A percentile compares a stretch with the other conserved stretches of the same genome.
phyloP scores from a whole-genome alignment of 2,113 vertebrate genomes.

The Strix uralensis region DNA sequence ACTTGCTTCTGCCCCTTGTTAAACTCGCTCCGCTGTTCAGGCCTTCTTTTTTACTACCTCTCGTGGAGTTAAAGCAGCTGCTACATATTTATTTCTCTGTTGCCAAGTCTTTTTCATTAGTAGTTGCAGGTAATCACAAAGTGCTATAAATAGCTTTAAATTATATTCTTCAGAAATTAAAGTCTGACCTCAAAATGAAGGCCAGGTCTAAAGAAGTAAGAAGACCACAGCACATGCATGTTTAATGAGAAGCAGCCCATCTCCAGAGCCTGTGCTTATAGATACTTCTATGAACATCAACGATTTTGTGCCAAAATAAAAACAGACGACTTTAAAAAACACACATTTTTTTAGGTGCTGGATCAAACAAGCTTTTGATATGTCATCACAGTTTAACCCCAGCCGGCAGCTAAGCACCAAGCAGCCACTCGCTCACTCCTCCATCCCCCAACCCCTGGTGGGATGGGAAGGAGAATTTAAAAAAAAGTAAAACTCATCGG shows the following conservation, averaged over 20 bases:
- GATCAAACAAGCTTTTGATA: not conserved
- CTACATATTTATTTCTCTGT: conserved; percentile 63
- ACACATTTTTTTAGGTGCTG: not conserved
- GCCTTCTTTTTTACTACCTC: conserved; percentile 53
- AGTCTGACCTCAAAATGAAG: conserved; percentile 71
- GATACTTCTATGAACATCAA: not conserved
- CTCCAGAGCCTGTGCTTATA: not conserved
- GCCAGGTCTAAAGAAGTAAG: conserved; percentile 48
- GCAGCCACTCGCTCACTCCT: too few species aligned
- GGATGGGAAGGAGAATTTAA: too few species aligned
- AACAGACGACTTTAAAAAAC: not conserved
- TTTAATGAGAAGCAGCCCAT: not conserved
- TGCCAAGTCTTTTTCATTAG: conserved; percentile 45
- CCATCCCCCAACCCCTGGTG: too few species aligned
- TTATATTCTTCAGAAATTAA: conserved; percentile 70
- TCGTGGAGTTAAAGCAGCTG: conserved; percentile 70
- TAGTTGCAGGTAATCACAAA: conserved; percentile 63
- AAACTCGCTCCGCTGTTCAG: conserved; percentile 24
- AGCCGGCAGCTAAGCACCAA: too few species aligned
- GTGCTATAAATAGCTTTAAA: conserved; percentile 69
- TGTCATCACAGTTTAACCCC: too few species aligned
- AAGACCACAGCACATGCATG: not conserved
- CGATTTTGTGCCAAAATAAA: not conserved
- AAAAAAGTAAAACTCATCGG: too few species aligned
- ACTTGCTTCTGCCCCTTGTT: conserved; percentile 33